Evolutionary conservation across 2,888 invertebrate genomes (phyloP).

Genomic region (Rhogogaster chlorosoma): DNA sequence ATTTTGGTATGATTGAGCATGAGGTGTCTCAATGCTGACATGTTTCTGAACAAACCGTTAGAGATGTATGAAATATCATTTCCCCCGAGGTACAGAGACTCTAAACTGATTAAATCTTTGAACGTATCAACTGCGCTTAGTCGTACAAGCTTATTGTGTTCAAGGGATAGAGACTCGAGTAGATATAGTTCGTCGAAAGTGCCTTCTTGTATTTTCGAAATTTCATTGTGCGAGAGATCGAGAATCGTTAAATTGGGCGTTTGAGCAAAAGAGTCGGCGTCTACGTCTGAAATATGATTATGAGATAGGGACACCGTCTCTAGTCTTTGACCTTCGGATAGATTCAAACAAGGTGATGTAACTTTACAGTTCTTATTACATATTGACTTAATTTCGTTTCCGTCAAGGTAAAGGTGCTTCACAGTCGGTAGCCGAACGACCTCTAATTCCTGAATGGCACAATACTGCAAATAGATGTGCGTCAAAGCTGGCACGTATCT

Average conservation of each 20-base stretch:
- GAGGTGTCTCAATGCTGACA: slow-evolving; percentile 51
- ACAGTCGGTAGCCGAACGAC: slow-evolving; percentile 50
- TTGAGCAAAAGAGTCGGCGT: slow-evolving; percentile 63
- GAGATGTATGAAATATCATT: slow-evolving; percentile 25
- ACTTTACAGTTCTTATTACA: slow-evolving; percentile 62
- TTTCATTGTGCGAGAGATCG: slow-evolving; percentile 64
- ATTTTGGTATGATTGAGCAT: slow-evolving; percentile 42
- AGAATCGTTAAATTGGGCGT: slow-evolving; percentile 61
- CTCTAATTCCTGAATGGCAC: slow-evolving; percentile 62
- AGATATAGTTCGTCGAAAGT: slow-evolving; percentile 58
- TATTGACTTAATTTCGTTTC: slow-evolving; percentile 63
- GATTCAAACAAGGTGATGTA: slow-evolving; percentile 55
- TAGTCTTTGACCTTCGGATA: slow-evolving; percentile 62
- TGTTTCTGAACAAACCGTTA: slow-evolving; percentile 7
- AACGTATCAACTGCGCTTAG: slow-evolving; percentile 60
- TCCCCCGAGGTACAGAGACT: slow-evolving; percentile 33
- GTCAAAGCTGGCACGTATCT: slow-evolving; percentile 63
- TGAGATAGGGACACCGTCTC: slow-evolving; percentile 63
- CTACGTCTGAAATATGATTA: slow-evolving; percentile 63
- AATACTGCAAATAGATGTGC: slow-evolving; percentile 67
- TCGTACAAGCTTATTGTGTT: slow-evolving; percentile 60
- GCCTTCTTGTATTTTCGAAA: slow-evolving; percentile 58
- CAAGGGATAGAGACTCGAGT: slow-evolving; percentile 63
- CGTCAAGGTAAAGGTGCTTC: slow-evolving; percentile 62
- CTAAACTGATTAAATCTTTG: slow-evolving; percentile 59